These are phyloP conservation scores for Epinotia brunnichana DNA, from an alignment of 2,888 invertebrate genomes.

Conservation along the genomic window DNA sequence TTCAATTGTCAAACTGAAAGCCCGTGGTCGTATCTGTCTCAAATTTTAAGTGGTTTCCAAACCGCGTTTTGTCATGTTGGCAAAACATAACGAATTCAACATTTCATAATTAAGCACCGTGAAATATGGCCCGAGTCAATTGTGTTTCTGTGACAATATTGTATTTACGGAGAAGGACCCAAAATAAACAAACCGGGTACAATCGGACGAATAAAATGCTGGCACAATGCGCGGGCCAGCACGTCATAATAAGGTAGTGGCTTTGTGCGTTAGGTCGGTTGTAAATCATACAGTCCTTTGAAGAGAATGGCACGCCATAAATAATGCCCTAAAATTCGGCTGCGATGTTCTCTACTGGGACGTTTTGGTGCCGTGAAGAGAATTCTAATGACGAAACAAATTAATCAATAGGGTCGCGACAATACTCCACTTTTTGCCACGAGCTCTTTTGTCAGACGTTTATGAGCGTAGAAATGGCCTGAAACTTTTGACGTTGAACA, in stretches of 20 bases:
- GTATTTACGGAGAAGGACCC: constrained; percentile 78
- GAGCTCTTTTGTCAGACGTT: constrained; percentile 59
- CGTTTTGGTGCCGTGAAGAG: constrained; percentile 70
- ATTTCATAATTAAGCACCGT: constrained; percentile 72
- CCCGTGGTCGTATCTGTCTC: constrained; percentile 15
- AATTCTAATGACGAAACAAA: constrained; percentile 78
- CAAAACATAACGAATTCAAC: constrained; percentile 61
- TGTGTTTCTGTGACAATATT: constrained; percentile 74
- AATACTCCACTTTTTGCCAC: constrained; percentile 65
- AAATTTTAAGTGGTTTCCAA: constrained; percentile 25
- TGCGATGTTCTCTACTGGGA: constrained; percentile 69
- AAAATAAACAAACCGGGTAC: constrained; percentile 82
- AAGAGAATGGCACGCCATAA: constrained; percentile 81
- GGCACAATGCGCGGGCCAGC: constrained; percentile 79
- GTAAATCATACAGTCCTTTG: constrained; percentile 82
- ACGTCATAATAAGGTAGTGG: constrained; percentile 81
- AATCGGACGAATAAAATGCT: constrained; percentile 76
- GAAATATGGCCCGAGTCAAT: constrained; percentile 75
- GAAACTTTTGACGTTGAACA: constrained; percentile 52
- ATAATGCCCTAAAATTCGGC: constrained; percentile 76
- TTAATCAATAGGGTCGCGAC: constrained; percentile 75
- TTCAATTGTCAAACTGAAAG: constrained; percentile 28
- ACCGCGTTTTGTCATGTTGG: constrained; percentile 55
- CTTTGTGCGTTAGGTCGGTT: constrained; percentile 71
- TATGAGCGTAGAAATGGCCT: constrained; percentile 55